These are phyloP conservation scores for Chrysochloris asiatica DNA, from an alignment of 2,113 vertebrate species.

Conservation along the genomic window DNA sequence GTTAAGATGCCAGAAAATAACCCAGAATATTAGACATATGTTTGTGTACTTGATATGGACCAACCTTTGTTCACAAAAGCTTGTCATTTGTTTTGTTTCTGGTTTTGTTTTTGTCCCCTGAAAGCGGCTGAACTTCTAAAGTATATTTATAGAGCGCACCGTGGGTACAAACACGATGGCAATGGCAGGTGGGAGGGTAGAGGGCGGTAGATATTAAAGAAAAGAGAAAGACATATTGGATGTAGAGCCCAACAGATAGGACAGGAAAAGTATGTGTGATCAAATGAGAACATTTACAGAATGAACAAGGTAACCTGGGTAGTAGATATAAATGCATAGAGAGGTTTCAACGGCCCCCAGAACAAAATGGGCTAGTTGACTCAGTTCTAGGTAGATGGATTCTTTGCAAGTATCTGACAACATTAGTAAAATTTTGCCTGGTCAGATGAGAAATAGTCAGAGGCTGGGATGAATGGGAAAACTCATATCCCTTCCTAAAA, in stretches of 20 bases:
- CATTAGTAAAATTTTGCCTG: neutral
- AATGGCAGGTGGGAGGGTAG: neutral
- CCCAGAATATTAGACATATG: constrained; percentile 21
- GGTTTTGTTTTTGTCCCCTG: neutral
- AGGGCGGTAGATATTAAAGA: neutral
- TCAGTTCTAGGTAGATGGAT: neutral
- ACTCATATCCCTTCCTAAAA: neutral
- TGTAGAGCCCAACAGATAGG: neutral
- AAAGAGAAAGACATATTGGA: neutral
- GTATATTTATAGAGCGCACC: constrained; percentile 28
- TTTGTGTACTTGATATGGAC: constrained; percentile 7
- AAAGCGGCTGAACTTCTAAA: constrained; percentile 5
- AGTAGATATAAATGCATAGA: no score
- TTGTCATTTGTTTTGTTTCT: no score
- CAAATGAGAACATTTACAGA: neutral
- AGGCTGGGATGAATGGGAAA: neutral
- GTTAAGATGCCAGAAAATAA: constrained; percentile 8
- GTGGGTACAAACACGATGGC: neutral
- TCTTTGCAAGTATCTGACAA: neutral
- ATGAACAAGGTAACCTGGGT: neutral
- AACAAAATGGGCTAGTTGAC: neutral
- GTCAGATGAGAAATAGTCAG: neutral
- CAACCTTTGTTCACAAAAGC: constrained; percentile 18
- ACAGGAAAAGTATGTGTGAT: neutral
- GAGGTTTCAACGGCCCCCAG: neutral